These are phyloP conservation scores for Aphrophora alni DNA, from an alignment of 2,888 invertebrate species.

Conservation along the genomic window DNA sequence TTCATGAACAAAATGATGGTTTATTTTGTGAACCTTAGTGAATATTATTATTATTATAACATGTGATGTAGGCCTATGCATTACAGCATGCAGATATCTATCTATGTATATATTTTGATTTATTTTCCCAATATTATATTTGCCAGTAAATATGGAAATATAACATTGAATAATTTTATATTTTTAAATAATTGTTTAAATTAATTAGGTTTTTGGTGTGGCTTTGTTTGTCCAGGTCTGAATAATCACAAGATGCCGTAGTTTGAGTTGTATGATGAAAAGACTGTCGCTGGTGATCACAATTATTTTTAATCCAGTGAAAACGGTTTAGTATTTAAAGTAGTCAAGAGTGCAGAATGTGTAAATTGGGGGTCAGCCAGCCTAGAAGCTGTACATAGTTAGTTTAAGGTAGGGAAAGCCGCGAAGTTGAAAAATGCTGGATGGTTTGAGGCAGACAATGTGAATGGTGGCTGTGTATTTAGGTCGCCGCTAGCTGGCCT, in stretches of 20 bases:
- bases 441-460: slow-evolving; percentile 49
- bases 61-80: too few species aligned
- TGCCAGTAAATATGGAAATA: too few species aligned
- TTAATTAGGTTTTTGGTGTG: neutral
- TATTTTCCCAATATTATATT: too few species aligned
- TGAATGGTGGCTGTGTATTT: slow-evolving; percentile 49
- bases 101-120: too few species aligned
- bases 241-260: slow-evolving; percentile 50
- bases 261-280: slow-evolving; percentile 35
- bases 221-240: slow-evolving; percentile 48
- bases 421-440: slow-evolving; percentile 41
- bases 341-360: slow-evolving; percentile 54
- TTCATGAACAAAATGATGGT: too few species aligned
- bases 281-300: slow-evolving; percentile 37
- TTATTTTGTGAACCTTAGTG: too few species aligned
- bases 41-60: too few species aligned
- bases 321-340: slow-evolving; percentile 31
- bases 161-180: neutral
- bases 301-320: slow-evolving; percentile 31
- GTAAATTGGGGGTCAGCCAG: slow-evolving; percentile 50
- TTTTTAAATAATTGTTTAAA: neutral
- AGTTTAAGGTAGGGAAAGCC: slow-evolving; percentile 6
- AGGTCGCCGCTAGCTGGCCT: slow-evolving; percentile 67
- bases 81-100: too few species aligned
- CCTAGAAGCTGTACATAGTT: slow-evolving; percentile 20